These are phyloP conservation scores for Anoplolepis gracilipes DNA, from an alignment of 1,140 invertebrate genomes.

Conservation along the genomic window DNA sequence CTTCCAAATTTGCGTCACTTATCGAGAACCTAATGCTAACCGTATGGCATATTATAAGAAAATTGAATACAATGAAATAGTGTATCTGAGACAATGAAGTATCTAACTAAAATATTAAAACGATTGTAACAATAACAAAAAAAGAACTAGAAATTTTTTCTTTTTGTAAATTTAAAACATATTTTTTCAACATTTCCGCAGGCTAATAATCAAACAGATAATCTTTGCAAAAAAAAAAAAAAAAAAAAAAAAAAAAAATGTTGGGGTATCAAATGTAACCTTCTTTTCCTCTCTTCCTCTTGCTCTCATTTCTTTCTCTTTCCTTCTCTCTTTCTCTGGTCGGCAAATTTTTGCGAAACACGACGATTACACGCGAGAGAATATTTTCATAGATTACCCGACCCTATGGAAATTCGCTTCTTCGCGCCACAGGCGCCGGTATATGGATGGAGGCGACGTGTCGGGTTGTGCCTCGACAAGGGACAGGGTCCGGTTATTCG, in stretches of 20 bases:
- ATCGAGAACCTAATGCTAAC: background rate
- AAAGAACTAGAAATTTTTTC: background rate
- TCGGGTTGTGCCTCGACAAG: conserved; percentile 68
- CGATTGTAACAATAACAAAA: background rate
- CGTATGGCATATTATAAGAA: background rate
- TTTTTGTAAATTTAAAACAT: background rate
- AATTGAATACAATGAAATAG: background rate
- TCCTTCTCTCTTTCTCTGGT: background rate
- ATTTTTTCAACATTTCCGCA: background rate
- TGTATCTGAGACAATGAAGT: too few species aligned
- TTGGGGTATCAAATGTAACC: background rate
- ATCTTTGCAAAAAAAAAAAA: background rate
- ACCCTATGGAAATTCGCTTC: conserved; percentile 68
- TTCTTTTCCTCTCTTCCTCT: background rate
- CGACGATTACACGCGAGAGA: conserved; percentile 60
- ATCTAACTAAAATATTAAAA: background rate
- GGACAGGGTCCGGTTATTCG: conserved; percentile 73
- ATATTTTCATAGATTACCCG: conserved; percentile 66
- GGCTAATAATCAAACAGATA: background rate
- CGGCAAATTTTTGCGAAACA: conserved; percentile 49
- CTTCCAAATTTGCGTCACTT: conserved; percentile 20
- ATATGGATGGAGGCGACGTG: conserved; percentile 60
- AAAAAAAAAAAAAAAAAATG: too few species aligned
- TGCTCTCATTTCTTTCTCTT: background rate
- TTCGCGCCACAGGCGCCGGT: conserved; percentile 62